Base-by-base conservation (phyloP, 2,113 vertebrate genomes). In the Zeus faber region DNA sequence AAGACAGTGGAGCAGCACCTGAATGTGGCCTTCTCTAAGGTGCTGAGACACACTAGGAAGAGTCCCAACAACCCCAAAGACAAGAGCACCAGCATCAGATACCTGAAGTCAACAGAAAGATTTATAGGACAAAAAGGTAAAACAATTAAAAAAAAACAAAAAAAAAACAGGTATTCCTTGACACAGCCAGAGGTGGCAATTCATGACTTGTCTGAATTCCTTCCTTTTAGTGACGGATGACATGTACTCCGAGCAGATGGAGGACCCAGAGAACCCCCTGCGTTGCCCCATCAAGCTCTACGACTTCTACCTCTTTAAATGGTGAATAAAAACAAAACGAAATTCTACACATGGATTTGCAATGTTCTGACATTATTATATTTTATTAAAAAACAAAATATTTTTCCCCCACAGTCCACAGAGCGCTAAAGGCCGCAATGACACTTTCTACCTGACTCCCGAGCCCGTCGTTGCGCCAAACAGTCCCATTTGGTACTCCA, bases 271-370 rank as follows among this genome's bases (percentile, higher is more conserved):
- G 76, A 99, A 98, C 77, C 97, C 97, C 2, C 83, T 99, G 78
- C 91, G 97, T 56, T 99, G 97, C 75, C 97, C 97, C 53, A 99
- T 99, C 90, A 99, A 99, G 86, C 95, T 99, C 66, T 99, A 99
- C 41, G 97, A 99, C 88, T 99, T 99, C 96, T 99, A 99, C 94
- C 96, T 99, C 95, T 99, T 99, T 85, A 99, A 99, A 94, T 99
- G 96, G 97, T 99, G 85, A 93, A 92, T 29, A 29, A 29, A 29
- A 9, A 9, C 27, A 29, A 29, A 29, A 5, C 4, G 8, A 4
- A 29, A 5, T 5, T 29, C 4, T 29, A 29, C 27, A 29, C 9
- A 29, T 5, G 4, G 8, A 29, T 29, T 5, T 29, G 27, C 9
- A 29, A 29, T n/a, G 27, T 29, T 29, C 27, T 5, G 27, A 29